Evolutionary conservation across 2,888 invertebrate species (phyloP).

Genomic region (Drosophila vallismaia): DNA sequence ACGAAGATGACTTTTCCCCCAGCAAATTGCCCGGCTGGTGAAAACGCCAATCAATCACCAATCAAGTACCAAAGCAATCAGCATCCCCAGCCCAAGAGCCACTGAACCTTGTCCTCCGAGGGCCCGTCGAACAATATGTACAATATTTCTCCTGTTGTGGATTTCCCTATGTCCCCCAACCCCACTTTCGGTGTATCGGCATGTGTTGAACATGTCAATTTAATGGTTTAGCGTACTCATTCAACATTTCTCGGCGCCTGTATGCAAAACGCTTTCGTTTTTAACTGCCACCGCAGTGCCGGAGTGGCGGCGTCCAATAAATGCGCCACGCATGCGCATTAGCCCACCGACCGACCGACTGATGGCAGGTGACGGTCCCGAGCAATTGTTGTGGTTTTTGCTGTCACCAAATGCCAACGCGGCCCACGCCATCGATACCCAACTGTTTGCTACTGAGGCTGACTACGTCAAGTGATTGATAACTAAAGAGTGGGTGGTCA

Average conservation of each 20-base stretch:
- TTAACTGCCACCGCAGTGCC: slow-evolving; percentile 22
- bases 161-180: slow-evolving; percentile 11
- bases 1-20: slow-evolving; percentile 34
- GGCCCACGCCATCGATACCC: slow-evolving; percentile 43
- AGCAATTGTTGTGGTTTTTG: slow-evolving; percentile 43
- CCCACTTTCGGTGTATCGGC: slow-evolving; percentile 8
- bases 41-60: slow-evolving; percentile 76
- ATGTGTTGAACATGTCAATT: slow-evolving; percentile 60
- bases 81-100: slow-evolving; percentile 41
- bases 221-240: slow-evolving; percentile 46
- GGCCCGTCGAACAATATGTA: slow-evolving; percentile 40
- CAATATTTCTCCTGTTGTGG: slow-evolving; percentile 39
- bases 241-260: slow-evolving; percentile 26
- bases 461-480: slow-evolving; percentile 59
- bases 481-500: slow-evolving; percentile 40
- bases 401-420: slow-evolving; percentile 57
- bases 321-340: slow-evolving; percentile 60
- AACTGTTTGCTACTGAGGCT: slow-evolving; percentile 23
- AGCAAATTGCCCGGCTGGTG: slow-evolving; percentile 53
- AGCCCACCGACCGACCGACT: slow-evolving; percentile 8
- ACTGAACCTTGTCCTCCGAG: slow-evolving; percentile 52
- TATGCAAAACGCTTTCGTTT: slow-evolving; percentile 72
- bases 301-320: slow-evolving; percentile 15
- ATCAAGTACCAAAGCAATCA: slow-evolving; percentile 55
- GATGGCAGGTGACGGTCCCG: slow-evolving; percentile 19